Evolutionary conservation across 1,140 invertebrate species (phyloP), one percentile per base, ranked within the genome.

Genomic region (Trachymyrmex septentrionalis): DNA sequence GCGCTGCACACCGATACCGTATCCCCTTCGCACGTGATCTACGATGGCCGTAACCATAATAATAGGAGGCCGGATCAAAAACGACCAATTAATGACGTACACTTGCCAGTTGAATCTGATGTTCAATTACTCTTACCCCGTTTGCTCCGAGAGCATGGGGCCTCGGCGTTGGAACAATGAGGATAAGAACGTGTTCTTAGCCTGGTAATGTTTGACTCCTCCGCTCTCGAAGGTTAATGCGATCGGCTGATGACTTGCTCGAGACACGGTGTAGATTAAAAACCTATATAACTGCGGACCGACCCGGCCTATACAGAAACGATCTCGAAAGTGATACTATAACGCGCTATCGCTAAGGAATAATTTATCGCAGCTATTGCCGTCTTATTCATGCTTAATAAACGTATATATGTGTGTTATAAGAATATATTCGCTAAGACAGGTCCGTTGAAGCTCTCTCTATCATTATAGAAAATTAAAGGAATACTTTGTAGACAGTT

Each of bases 221-320:
- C 69, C 80, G 72, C 61, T 85, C 75, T 57, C 59, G 82, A 85
- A 85, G 82, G 82, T 85, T 85, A 85, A 85, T 78, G 82, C 73
- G 82, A 78, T 85, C 82, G 82, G 75, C 63, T 78, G 82, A 85
- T 85, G 72, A 77, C 82, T 77, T 77, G 82, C 73, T 85, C 82
- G 71, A 64, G 82, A 76, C 82, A 77, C 48, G 71, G 81, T 85
- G 67, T 73, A 82, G 80, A 82, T 82, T 82, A 82, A 82, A 82
- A 82, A 82, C 38, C 80, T 82, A 73, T 82, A 82, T 82, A 82
- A 82, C 67, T 73, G 80, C 80, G 19, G 21, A 19, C 53, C 53
- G 21, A 48, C 12, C 66, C 66, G 67, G 73, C 80, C 53, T 72
- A 73, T 34, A 82, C 77, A 64, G 77, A 57, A 80, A 80, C 80